Percentiles rank a stretch among this genome's conserved stretches.
phyloP scores from a whole-genome alignment of 2,113 vertebrate genomes.

The Mustelus asterias region DNA sequence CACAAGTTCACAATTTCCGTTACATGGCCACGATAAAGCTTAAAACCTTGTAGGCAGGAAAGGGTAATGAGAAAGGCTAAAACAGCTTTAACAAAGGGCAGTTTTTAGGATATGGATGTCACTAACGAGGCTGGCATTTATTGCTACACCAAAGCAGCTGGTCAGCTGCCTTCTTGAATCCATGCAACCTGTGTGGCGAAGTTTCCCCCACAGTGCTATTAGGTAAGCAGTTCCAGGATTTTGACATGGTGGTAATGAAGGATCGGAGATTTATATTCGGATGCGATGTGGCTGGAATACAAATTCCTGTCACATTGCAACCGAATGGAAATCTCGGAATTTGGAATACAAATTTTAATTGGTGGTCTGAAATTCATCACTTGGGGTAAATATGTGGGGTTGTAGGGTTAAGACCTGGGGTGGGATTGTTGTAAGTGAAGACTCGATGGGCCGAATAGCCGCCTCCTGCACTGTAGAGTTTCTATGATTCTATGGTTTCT shows the following conservation, averaged over 20 bases:
- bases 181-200: not conserved
- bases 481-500: no score
- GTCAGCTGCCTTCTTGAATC: not conserved
- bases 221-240: not conserved
- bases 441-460: no score
- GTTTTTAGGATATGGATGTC: not conserved
- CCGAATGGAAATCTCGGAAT: no score
- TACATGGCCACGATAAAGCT: not conserved
- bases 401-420: no score
- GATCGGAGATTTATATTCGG: not conserved
- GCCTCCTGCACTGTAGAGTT: no score
- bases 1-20: not conserved
- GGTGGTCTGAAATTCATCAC: no score
- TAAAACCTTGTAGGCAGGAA: not conserved
- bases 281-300: not conserved
- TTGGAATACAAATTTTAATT: no score
- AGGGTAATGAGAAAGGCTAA: not conserved
- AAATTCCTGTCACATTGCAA: no score
- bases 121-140: not conserved
- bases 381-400: no score
- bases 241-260: not conserved
- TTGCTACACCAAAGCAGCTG: not conserved
- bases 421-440: no score
- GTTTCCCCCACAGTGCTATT: not conserved
- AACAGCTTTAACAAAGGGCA: not conserved